phyloP scores from a whole-genome alignment of 1,140 invertebrate species.

The Plectrocnemia conspersa region DNA sequence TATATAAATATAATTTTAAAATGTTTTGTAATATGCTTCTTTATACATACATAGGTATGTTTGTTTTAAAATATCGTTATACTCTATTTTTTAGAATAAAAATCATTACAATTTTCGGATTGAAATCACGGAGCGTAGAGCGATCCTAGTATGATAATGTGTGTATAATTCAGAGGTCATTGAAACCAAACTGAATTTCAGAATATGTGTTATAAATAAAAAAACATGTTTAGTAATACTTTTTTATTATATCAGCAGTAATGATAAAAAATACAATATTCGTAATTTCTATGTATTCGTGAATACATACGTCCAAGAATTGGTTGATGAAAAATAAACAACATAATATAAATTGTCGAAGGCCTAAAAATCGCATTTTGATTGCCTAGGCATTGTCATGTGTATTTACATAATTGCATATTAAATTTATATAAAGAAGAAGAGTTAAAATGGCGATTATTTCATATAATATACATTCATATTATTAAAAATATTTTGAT shows the following conservation, averaged over 20 bases:
- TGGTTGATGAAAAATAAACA: not conserved
- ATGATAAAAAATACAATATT: constrained; percentile 28
- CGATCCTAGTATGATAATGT: too few relatives aligned
- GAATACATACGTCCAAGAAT: not conserved
- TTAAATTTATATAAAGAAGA: not conserved
- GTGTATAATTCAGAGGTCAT: too few relatives aligned
- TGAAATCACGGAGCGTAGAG: too few relatives aligned
- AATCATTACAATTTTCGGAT: too few relatives aligned
- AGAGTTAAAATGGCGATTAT: too few relatives aligned
- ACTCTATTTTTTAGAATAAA: too few relatives aligned
- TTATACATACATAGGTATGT: too few relatives aligned
- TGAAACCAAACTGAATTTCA: not conserved
- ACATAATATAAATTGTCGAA: constrained; percentile 25
- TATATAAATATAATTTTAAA: too few relatives aligned
- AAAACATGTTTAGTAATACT: not conserved
- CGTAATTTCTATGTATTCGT: not conserved
- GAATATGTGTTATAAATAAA: not conserved
- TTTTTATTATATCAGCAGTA: constrained; percentile 30
- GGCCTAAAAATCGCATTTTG: constrained; percentile 29
- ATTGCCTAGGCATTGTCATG: not conserved
- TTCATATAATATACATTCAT: not conserved
- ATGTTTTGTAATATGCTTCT: too few relatives aligned
- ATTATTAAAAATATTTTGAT: not conserved
- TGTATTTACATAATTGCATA: not conserved
- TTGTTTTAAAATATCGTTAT: too few relatives aligned